Base-by-base conservation (phyloP, 1,140 invertebrate species). In the Brachionus koreanus region DNA sequence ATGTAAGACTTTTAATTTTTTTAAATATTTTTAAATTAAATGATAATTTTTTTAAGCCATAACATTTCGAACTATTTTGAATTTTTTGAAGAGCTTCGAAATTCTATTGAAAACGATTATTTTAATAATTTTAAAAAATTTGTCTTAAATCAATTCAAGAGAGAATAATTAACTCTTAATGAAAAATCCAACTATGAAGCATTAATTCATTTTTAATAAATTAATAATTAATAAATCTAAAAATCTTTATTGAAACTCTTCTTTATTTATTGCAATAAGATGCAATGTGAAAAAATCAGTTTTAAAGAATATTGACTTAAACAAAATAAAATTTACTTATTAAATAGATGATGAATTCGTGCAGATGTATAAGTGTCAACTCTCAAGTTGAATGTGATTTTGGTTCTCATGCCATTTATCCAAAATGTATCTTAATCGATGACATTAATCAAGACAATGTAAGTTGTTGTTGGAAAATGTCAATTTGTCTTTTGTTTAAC, bases 401-500 rank as follows among this genome's bases (percentile, higher is more conserved):
- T 61, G 61, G 49, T 39, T 79, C 76, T 2, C 49, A 65, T 25
- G 57, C 61, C 3, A 79, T 79, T 42, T 61, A 79, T 65, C 76
- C 76, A 9, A 25, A 57, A 35, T 57, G 19, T 19, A 65, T 79
- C 19, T 42, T 79, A 37, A 61, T 79, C 13, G 76, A 79, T 23
- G 76, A 79, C 23, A 65, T 79, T 39, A 65, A 79, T 61, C 76
- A 79, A 79, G 76, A 79, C 42, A 57, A 79, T 39, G 76, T 65
- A 77, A 52, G 29, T 69, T 35, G 13, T 19, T 49, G 13, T 19
- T 25, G 2, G 2, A 33, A 19, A 29, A 29, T 29, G 3, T 29
- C 29, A 2, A 2, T 29, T 29, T 2, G 29, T 29, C 42, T 12
- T n/a, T n/a, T n/a, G n/a, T n/a, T n/a, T n/a, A n/a, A n/a, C n/a